Base-by-base conservation (phyloP, 1,140 invertebrate genomes). In the Hylaeus volcanicus region DNA sequence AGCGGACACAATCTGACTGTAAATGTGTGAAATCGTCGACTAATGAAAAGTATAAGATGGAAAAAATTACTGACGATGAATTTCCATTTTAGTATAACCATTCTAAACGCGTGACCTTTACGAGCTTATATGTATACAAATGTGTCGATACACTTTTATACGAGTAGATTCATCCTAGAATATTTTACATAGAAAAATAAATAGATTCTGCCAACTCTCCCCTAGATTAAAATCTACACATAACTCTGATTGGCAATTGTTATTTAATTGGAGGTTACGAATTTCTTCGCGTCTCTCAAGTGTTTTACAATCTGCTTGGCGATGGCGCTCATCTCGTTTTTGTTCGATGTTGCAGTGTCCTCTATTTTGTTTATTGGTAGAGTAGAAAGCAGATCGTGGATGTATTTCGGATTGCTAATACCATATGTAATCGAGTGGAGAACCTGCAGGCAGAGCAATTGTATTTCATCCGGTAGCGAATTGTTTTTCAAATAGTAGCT, bases 361-460 rank as follows among this genome's bases (percentile, higher is more conserved):
- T 88, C 74, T 41, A 93, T 90, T 72, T 74, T 89, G 15, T 84
- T 77, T 3, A 88, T 79, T 45, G 91, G 80, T 14, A 93, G 83
- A n/a, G 71, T 69, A 14, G 84, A 53, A 1, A 76, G 76, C 12
- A 92, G 66, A 8, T 87, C 80, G 8, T 86, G 71, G 12, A 91
- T 73, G 11, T 86, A 76, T 75, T 72, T 83, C 0, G 81, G 39
- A 61, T 91, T 86, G 3, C 74, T 76, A 12, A 90, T 76, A 53
- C 90, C 87, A 26, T 86, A 91, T 6, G 91, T 93, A 58, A 94
- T 85, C 14, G 92, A 93, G 71, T 90, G 86, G 5, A 93, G 41
- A 5, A 94, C 76, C 11, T 89, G 83, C 39, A 94, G 84, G 2
- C 88, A 86, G 26, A 91, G 84, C 9, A 88, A 61, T 45, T 89